These are phyloP conservation scores for Gymnoscopelus braueri DNA, from an alignment of 2,797 vertebrate species.

Conservation along the genomic window DNA sequence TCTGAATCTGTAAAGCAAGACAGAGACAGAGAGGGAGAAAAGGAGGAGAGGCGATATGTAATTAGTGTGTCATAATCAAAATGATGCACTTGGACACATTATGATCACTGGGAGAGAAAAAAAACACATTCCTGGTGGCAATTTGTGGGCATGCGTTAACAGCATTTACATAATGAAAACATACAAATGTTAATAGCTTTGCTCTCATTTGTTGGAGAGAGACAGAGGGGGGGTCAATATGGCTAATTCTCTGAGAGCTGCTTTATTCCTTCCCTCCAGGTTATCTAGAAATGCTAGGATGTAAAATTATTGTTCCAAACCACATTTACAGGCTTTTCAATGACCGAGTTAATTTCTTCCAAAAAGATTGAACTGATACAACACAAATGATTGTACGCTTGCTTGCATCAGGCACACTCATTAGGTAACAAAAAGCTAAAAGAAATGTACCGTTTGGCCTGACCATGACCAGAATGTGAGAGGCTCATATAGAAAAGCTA, in stretches of 20 bases:
- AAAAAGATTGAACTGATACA: slow-evolving; percentile 1
- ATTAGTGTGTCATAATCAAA: slow-evolving; percentile 99
- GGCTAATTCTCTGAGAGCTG: slow-evolving; percentile 91
- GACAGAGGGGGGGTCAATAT: slow-evolving; percentile 86
- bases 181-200: slow-evolving; percentile 99
- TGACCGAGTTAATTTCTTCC: slow-evolving; percentile 21
- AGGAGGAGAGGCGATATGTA: slow-evolving; percentile 90
- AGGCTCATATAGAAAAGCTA: not conserved
- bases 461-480: too few species aligned
- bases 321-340: slow-evolving; percentile 39
- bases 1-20: slow-evolving; percentile 94
- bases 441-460: too few species aligned
- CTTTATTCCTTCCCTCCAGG: slow-evolving; percentile 95
- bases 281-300: slow-evolving; percentile 84
- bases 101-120: slow-evolving; percentile 99
- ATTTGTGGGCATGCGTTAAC: slow-evolving; percentile 98
- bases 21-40: slow-evolving; percentile 54
- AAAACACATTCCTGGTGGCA: slow-evolving; percentile 99
- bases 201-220: slow-evolving; percentile 95
- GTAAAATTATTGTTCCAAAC: slow-evolving; percentile 53
- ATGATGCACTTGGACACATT: slow-evolving; percentile 99
- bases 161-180: slow-evolving; percentile 99
- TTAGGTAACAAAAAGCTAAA: too few species aligned
- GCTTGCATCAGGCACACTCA: too few species aligned
- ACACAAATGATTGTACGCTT: too few species aligned